Percentiles rank a stretch among this genome's conserved stretches.
These are phyloP conservation scores for Nyctibius bracteatus DNA, from an alignment of 2,113 vertebrate genomes.

Conservation along the genomic window DNA sequence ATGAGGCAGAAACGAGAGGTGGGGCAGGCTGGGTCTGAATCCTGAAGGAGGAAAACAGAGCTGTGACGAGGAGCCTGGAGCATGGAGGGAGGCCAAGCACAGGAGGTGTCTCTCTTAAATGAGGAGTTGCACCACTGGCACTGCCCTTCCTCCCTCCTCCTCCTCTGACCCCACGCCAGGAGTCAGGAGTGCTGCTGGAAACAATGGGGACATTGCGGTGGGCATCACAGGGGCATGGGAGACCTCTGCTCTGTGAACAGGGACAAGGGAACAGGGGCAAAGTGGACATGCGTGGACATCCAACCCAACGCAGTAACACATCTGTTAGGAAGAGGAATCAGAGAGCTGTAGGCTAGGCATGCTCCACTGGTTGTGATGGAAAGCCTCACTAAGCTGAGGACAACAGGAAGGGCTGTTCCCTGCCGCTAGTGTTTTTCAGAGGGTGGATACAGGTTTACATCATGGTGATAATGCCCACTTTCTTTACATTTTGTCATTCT, in stretches of 20 bases:
- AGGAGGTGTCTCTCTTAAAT: background rate
- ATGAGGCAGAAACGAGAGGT: background rate
- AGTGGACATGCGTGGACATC: background rate
- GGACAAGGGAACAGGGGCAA: background rate
- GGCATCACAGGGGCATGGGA: background rate
- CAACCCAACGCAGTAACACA: background rate
- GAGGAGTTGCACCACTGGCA: background rate
- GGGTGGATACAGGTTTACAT: background rate
- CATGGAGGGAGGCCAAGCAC: background rate
- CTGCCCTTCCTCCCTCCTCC: background rate
- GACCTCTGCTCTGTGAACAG: background rate
- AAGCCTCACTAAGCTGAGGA: background rate
- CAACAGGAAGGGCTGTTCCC: background rate
- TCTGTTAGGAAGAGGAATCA: background rate
- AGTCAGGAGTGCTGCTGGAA: background rate
- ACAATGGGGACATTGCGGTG: background rate
- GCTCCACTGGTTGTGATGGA: background rate
- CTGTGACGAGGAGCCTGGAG: background rate
- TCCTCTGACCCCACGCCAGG: background rate
- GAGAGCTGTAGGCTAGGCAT: background rate
- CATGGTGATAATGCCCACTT: background rate
- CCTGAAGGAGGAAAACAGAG: background rate
- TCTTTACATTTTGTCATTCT: background rate
- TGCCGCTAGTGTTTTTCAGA: background rate
- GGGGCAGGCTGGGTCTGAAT: background rate